Conservation (phyloP, 2,113 vertebrate genomes). For the Nibea albiflora region DNA sequence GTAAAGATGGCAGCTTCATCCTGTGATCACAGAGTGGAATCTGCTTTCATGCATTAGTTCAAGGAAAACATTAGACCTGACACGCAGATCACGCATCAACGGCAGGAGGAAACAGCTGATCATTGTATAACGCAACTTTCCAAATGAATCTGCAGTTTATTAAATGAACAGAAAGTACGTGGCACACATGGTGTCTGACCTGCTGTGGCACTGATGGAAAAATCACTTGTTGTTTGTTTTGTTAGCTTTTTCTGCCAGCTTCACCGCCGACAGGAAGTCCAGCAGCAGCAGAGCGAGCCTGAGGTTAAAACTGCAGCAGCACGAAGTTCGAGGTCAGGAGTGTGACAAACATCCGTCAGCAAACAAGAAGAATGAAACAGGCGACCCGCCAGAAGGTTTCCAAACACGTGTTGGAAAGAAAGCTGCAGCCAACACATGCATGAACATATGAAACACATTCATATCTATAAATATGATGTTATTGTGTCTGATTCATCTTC, state of each 20-base stretch:
- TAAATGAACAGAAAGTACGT: neutral
- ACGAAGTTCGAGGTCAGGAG: conserved; percentile 19
- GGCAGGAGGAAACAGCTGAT: too few species aligned
- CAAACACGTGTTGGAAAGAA: conserved; percentile 33
- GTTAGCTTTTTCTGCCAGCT: conserved; percentile 38
- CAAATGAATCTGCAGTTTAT: too few species aligned
- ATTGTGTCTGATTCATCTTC: too few species aligned
- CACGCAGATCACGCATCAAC: too few species aligned
- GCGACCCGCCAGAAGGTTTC: conserved; percentile 47
- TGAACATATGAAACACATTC: too few species aligned
- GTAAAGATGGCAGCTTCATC: too few species aligned
- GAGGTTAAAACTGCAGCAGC: conserved; percentile 22
- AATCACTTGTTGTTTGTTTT: conserved; percentile 3
- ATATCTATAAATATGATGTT: too few species aligned
- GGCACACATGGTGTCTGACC: neutral
- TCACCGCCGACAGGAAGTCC: conserved; percentile 39
- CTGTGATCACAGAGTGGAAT: too few species aligned
- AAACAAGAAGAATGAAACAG: conserved; percentile 4
- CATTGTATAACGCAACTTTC: too few species aligned
- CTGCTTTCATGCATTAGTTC: too few species aligned
- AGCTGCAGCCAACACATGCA: conserved; percentile 20
- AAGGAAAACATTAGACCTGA: too few species aligned
- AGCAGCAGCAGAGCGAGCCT: neutral
- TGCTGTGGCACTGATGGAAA: neutral
- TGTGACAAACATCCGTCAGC: conserved; percentile 58